A percentile compares a stretch with the other conserved stretches of the same genome.
phyloP scores from a whole-genome alignment of 2,888 invertebrate genomes.

The Torymus auratus region DNA sequence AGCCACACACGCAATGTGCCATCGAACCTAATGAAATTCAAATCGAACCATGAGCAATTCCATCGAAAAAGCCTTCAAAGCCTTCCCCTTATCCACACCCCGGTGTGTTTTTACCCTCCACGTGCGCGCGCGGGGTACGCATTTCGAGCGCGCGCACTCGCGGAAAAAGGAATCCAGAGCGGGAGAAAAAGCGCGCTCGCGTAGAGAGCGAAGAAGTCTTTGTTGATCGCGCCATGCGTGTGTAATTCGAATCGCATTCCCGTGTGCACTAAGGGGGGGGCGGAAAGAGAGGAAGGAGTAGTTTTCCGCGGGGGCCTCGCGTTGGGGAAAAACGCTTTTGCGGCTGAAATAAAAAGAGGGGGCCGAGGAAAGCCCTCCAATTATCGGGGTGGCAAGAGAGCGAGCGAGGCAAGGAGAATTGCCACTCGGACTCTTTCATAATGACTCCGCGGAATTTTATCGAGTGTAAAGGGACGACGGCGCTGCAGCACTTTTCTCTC shows the following conservation, averaged over 20 bases:
- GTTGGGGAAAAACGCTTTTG: slow-evolving; percentile 34
- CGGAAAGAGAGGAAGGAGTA: not conserved
- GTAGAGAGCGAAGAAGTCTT: slow-evolving; percentile 19
- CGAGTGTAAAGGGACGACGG: slow-evolving; percentile 34
- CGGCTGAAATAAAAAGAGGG: slow-evolving; percentile 13
- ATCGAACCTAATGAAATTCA: too few species aligned
- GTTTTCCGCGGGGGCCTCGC: slow-evolving; percentile 33
- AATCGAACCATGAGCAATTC: too few species aligned
- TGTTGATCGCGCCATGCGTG: slow-evolving; percentile 21
- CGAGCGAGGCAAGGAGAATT: not conserved
- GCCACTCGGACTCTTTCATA: slow-evolving; percentile 24
- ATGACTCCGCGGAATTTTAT: slow-evolving; percentile 53
- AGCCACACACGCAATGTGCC: too few species aligned
- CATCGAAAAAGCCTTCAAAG: too few species aligned
- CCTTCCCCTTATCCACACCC: too few species aligned
- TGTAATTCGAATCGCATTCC: slow-evolving; percentile 50
- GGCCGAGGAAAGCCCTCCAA: slow-evolving; percentile 34
- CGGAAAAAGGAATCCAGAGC: slow-evolving; percentile 1
- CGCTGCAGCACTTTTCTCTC: not conserved
- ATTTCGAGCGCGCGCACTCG: too few species aligned
- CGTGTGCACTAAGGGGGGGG: not conserved
- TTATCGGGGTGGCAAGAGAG: slow-evolving; percentile 36
- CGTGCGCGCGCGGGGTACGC: too few species aligned
- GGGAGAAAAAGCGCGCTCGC: not conserved
- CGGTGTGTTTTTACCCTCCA: too few species aligned